Evolutionary conservation across 2,113 vertebrate genomes (phyloP).

Genomic region (Rhinoderma darwinii): DNA sequence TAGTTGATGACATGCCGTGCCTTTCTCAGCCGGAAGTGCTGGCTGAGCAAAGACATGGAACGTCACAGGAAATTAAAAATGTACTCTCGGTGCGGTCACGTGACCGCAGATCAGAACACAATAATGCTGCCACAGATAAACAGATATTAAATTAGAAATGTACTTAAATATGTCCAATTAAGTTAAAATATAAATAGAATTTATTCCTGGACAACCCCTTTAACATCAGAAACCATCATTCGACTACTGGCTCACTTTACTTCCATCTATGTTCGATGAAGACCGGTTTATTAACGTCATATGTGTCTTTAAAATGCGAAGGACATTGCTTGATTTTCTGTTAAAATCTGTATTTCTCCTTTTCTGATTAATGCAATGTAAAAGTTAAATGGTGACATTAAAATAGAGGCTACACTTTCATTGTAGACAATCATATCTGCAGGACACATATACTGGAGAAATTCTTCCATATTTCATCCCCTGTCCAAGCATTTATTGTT

Average conservation of each 20-base stretch:
- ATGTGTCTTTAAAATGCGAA: background rate
- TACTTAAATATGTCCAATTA: too few species aligned
- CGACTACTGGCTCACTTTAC: background rate
- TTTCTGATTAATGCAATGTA: background rate
- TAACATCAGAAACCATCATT: background rate
- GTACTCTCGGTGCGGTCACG: too few species aligned
- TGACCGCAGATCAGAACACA: too few species aligned
- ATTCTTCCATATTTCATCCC: conserved; percentile 39
- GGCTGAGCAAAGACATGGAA: too few species aligned
- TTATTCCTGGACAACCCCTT: rapidly evolving
- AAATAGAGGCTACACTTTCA: conserved; percentile 17
- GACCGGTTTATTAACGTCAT: background rate
- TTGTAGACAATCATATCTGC: conserved; percentile 39
- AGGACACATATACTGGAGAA: conserved; percentile 25
- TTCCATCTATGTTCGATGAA: background rate
- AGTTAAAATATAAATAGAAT: too few species aligned
- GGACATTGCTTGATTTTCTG: conserved; percentile 32
- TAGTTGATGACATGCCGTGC: too few species aligned
- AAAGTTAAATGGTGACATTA: conserved; percentile 38
- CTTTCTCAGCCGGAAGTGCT: too few species aligned
- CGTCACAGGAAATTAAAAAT: too few species aligned
- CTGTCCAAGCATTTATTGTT: conserved; percentile 44
- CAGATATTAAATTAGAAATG: too few species aligned
- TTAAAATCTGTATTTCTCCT: conserved; percentile 17
- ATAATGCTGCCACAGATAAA: too few species aligned